Percentiles rank a stretch among this genome's conserved stretches.
phyloP scores from a whole-genome alignment of 2,797 vertebrate genomes.

The Chanos chanos region DNA sequence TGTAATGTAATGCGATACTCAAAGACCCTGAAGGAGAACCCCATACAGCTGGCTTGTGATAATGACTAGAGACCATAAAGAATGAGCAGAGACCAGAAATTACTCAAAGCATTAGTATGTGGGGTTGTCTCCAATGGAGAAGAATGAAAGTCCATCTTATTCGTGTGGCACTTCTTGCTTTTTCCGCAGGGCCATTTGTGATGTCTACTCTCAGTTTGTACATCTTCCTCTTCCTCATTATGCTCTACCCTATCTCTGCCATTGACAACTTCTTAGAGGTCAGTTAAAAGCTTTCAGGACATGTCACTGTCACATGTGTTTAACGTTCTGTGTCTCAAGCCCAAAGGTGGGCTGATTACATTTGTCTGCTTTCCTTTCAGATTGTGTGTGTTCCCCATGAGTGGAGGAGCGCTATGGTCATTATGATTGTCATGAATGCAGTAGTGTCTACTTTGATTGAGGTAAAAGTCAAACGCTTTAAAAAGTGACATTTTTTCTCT shows the following conservation, averaged over 20 bases:
- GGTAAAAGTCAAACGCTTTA: too few species aligned
- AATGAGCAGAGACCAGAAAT: too few species aligned
- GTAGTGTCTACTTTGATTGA: constrained; percentile 78
- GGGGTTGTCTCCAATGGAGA: too few species aligned
- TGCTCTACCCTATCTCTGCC: constrained; percentile 78
- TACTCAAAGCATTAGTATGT: too few species aligned
- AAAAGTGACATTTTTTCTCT: too few species aligned
- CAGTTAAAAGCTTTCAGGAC: constrained; percentile 44
- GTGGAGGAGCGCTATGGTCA: constrained; percentile 81
- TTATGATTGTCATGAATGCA: constrained; percentile 80
- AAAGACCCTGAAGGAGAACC: too few species aligned
- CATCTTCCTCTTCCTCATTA: constrained; percentile 83
- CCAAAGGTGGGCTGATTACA: not conserved
- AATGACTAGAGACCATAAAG: too few species aligned
- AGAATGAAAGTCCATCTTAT: not conserved
- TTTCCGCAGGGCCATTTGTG: constrained; percentile 79
- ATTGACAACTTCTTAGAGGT: constrained; percentile 84
- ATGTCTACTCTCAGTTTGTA: constrained; percentile 77
- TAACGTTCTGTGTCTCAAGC: not conserved
- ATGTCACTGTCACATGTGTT: not conserved
- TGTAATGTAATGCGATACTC: not conserved
- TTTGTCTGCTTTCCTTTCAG: constrained; percentile 58
- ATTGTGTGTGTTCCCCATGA: constrained; percentile 86
- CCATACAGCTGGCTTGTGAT: too few species aligned
- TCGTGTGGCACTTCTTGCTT: constrained; percentile 4